Base-by-base conservation (phyloP, 2,888 invertebrate genomes). In the Euproctis similis region DNA sequence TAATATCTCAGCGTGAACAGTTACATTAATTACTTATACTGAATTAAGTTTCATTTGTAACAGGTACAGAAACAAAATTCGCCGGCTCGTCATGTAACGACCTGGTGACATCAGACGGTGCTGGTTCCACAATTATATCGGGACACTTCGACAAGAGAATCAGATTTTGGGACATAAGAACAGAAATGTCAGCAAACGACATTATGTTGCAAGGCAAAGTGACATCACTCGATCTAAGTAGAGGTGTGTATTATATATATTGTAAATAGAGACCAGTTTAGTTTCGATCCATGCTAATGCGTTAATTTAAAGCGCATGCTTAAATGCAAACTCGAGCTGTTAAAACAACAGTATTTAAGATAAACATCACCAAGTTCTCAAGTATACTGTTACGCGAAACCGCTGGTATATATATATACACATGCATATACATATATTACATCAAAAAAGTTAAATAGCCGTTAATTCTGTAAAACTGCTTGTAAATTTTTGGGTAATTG, bases 131-230 rank as follows among this genome's bases (percentile, higher is more conserved):
- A 29, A 94, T 98, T 53, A 95, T 98, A 57, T 97, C 97, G 58
- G 98, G 98, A 12, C 99, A 99, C 85, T 98, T 95, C 75, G 99
- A 99, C 85, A 97, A 97, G 77, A 92, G 92, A 61, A 93, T 99
- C 53, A 89, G 98, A 28, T 95, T 99, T 77, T 99, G 98, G 98
- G 99, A 99, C 76, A 92, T 93, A 39, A 88, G 98, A 54, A 90
- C 92, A 8, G 96, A 97, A 56, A 89, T 90, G 57, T 90, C 91
- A 46, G 90, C 91, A 38, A 95, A 94, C 64, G 95, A 96, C 75
- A 93, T 97, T 42, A 75, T 91, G 44, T 87, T 98, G 39, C 94
- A 95, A 68, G 97, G 96, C 34, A 95, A 95, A 86, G 93, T 98
- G 44, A 98, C 98, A 19, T 98, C 98, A 24, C 87, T 98, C 49